A percentile compares a stretch with the other conserved stretches of the same genome.
Conservation (phyloP, 2,797 vertebrate species). For the Galago senegalensis region DNA sequence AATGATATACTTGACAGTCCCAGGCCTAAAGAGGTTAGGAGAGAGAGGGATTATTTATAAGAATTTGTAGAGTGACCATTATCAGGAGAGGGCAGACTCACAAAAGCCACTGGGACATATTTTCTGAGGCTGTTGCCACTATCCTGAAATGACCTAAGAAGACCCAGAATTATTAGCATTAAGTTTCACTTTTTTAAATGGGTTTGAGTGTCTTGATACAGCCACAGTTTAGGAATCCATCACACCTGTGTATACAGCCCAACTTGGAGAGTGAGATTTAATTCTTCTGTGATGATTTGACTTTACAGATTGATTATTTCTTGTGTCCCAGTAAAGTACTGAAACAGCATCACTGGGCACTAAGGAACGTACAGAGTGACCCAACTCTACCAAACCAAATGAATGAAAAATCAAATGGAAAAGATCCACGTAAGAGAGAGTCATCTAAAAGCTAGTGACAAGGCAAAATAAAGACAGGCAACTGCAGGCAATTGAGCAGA, state of each 20-base stretch:
- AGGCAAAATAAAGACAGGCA: constrained; percentile 34
- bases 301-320: not conserved
- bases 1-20: not conserved
- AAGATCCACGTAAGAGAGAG: constrained; percentile 11
- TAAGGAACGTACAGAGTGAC: not conserved
- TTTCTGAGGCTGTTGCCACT: not conserved
- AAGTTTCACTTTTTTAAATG: not conserved
- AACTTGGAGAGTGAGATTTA: constrained; percentile 1
- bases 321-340: not conserved
- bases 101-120: not conserved
- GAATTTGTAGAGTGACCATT: not conserved
- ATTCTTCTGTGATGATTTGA: not conserved
- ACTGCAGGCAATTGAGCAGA: constrained; percentile 58
- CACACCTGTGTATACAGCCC: not conserved
- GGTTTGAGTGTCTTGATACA: not conserved
- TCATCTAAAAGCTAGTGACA: constrained; percentile 60
- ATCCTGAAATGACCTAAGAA: not conserved
- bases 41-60: not conserved
- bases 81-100: not conserved
- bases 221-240: not conserved
- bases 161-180: not conserved
- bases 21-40: not conserved
- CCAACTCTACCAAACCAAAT: not conserved
- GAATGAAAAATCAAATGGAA: constrained; percentile 53
- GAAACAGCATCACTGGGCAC: not conserved